Percentiles rank a stretch among this genome's conserved stretches.
These are phyloP conservation scores for Verasper variegatus DNA, from an alignment of 2,113 vertebrate species.

Conservation along the genomic window DNA sequence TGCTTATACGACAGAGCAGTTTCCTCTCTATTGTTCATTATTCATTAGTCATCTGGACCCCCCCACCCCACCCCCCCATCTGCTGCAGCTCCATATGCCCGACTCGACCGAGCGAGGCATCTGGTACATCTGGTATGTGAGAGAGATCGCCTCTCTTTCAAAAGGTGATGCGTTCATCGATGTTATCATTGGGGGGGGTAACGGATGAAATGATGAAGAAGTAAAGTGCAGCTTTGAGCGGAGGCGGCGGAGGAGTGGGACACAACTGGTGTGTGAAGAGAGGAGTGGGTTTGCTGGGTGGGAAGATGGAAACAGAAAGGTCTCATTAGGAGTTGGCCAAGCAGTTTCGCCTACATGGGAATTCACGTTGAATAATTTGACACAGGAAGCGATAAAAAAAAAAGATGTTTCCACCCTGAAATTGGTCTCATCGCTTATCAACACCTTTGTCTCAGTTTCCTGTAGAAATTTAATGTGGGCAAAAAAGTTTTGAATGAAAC, in stretches of 20 bases:
- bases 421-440: neutral
- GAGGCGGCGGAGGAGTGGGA: slow-evolving; percentile 41
- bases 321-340: slow-evolving; percentile 45
- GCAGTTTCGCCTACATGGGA: slow-evolving; percentile 32
- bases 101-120: slow-evolving; percentile 40
- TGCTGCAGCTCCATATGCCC: slow-evolving; percentile 62
- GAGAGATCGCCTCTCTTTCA: slow-evolving; percentile 56
- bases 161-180: slow-evolving; percentile 64
- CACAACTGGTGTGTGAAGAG: slow-evolving; percentile 40
- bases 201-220: slow-evolving; percentile 62
- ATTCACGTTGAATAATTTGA: slow-evolving; percentile 47
- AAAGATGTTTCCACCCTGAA: neutral
- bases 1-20: slow-evolving; percentile 60
- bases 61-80: neutral
- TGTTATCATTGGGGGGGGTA: slow-evolving; percentile 56
- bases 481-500: neutral
- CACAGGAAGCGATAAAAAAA: slow-evolving; percentile 25
- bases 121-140: slow-evolving; percentile 47
- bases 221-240: slow-evolving; percentile 53
- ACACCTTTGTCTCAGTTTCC: neutral
- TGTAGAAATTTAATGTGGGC: neutral
- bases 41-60: slow-evolving; percentile 63
- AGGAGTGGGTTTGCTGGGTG: slow-evolving; percentile 29
- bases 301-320: slow-evolving; percentile 16
- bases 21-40: slow-evolving; percentile 72